These are phyloP conservation scores for Cavia aperea DNA, from an alignment of 2,113 vertebrate species.

Conservation along the genomic window DNA sequence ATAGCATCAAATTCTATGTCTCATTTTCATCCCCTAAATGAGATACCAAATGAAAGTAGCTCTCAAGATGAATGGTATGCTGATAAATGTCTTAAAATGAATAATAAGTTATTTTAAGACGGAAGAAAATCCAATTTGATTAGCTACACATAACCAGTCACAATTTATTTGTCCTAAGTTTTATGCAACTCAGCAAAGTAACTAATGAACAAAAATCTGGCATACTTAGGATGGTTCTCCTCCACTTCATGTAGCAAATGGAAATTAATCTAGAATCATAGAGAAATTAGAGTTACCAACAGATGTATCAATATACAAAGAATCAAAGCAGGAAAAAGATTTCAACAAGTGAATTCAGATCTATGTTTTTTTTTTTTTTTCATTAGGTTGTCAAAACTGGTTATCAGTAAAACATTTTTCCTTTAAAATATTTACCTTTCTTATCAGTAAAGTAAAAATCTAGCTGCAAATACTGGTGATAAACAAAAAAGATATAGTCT, in stretches of 20 bases:
- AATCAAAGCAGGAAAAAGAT: neutral
- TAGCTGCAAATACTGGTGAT: neutral
- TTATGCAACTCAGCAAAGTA: neutral
- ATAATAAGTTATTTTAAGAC: neutral
- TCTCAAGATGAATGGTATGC: neutral
- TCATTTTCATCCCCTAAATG: neutral
- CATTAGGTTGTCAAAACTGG: neutral
- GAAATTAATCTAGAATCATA: neutral
- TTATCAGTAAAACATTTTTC: neutral
- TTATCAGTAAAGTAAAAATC: neutral
- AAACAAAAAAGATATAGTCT: neutral
- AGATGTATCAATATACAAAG: neutral
- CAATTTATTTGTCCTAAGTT: neutral
- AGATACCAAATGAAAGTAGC: neutral
- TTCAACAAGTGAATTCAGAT: neutral
- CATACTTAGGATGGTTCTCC: neutral
- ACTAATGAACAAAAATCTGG: neutral
- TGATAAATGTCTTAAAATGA: conserved; percentile 22
- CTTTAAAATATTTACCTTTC: neutral
- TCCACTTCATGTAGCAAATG: neutral
- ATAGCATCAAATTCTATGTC: neutral
- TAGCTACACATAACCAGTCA: neutral
- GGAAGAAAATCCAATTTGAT: neutral
- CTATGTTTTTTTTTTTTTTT: neutral
- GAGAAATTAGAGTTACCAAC: neutral